Conservation (phyloP, 2,113 vertebrate species). For the Ifrita kowaldi region DNA sequence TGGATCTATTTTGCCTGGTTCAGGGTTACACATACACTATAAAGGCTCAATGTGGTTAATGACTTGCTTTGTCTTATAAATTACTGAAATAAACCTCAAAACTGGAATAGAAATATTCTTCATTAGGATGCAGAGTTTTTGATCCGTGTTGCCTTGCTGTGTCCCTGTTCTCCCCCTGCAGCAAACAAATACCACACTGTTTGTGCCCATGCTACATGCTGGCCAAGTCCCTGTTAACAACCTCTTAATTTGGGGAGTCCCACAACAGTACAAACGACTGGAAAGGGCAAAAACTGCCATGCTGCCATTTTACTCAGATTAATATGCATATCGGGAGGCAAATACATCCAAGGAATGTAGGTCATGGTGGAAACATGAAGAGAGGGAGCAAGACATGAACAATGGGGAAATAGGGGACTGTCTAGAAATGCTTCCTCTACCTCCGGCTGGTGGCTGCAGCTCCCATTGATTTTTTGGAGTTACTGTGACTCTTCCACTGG, state of each 20-base stretch:
- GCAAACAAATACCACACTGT: neutral
- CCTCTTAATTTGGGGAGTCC: neutral
- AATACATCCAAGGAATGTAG: constrained; percentile 9
- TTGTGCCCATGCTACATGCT: neutral
- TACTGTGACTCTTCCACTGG: neutral
- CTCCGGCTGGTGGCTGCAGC: neutral
- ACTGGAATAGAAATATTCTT: neutral
- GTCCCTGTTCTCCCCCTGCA: neutral
- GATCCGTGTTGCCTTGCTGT: neutral
- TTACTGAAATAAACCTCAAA: neutral
- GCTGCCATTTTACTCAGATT: neutral
- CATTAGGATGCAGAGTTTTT: neutral
- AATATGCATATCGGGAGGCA: neutral
- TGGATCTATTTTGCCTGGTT: neutral
- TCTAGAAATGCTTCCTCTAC: neutral
- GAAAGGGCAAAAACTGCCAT: neutral
- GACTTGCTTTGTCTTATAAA: neutral
- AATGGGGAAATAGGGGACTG: neutral
- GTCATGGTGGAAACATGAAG: neutral
- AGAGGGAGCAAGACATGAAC: neutral
- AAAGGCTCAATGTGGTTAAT: neutral
- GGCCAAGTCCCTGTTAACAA: neutral
- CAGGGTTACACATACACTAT: fast-evolving
- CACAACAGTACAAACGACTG: neutral
- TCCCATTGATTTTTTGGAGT: neutral